Evolutionary conservation across 2,113 vertebrate genomes (phyloP).

Genomic region (Glaucidium brasilianum): DNA sequence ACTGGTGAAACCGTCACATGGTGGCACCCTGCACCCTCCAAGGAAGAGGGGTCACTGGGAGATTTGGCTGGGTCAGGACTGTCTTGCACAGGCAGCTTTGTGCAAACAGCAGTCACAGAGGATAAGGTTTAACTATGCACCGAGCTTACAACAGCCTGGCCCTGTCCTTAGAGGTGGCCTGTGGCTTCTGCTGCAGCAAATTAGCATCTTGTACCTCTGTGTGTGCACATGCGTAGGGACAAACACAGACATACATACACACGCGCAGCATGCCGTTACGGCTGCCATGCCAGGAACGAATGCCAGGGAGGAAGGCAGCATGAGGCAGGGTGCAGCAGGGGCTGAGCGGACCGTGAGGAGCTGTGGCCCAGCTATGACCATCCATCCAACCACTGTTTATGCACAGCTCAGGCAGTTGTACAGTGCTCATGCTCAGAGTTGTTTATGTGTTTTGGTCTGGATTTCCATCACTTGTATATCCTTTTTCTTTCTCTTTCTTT

Average conservation of each 20-base stretch:
- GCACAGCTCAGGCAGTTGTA: fast-evolving
- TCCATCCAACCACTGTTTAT: neutral
- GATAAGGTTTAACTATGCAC: neutral
- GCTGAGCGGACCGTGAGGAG: neutral
- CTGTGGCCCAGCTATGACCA: neutral
- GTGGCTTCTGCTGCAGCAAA: neutral
- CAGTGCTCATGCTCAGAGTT: neutral
- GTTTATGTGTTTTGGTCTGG: neutral
- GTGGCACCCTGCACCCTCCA: neutral
- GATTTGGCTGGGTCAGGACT: neutral
- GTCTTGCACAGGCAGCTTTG: neutral
- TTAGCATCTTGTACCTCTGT: neutral
- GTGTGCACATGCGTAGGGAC: too few relatives aligned
- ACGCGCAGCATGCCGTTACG: neutral
- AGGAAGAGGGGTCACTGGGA: neutral
- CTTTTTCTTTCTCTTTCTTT: neutral
- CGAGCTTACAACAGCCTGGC: neutral
- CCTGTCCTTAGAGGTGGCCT: neutral
- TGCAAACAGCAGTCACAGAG: neutral
- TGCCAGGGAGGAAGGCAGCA: neutral
- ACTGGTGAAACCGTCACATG: fast-evolving
- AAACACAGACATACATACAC: neutral
- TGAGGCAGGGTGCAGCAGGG: neutral
- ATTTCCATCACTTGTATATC: neutral
- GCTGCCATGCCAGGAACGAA: neutral